These are phyloP conservation scores for Delia radicum DNA, from an alignment of 1,140 invertebrate genomes.

Conservation along the genomic window DNA sequence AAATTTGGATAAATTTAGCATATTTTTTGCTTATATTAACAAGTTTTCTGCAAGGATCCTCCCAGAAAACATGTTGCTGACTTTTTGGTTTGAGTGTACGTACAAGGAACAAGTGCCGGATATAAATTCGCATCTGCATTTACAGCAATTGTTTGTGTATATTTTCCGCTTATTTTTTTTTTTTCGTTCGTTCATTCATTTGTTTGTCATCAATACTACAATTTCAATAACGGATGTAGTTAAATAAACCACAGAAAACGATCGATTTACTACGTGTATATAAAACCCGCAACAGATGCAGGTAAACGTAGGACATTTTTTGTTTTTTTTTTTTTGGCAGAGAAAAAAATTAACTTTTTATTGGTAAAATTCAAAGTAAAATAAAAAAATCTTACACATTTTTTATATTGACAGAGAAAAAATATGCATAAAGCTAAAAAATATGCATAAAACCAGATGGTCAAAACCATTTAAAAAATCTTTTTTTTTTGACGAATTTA, in stretches of 20 bases:
- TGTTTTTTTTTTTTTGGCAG: background rate
- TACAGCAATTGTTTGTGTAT: conserved; percentile 1
- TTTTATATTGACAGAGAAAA: background rate
- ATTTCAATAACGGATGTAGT: conserved; percentile 29
- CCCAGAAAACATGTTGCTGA: too few species aligned
- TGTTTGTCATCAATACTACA: conserved; percentile 15
- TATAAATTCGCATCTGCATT: conserved; percentile 28
- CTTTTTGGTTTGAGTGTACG: too few species aligned
- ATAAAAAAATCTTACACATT: background rate
- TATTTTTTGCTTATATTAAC: too few species aligned
- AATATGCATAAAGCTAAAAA: background rate
- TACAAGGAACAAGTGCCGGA: conserved; percentile 24
- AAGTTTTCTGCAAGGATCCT: too few species aligned
- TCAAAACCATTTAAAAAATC: background rate
- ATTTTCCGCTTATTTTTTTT: background rate
- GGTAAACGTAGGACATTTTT: background rate
- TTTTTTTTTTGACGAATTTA: background rate
- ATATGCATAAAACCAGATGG: background rate
- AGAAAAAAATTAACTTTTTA: background rate
- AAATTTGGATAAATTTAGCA: too few species aligned
- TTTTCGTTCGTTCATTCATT: too few species aligned
- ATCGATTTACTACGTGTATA: conserved; percentile 27
- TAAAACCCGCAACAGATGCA: conserved; percentile 20
- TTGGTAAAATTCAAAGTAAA: background rate
- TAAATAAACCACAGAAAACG: conserved; percentile 30